Evolutionary conservation across 2,113 vertebrate species (phyloP).

Genomic region (Prionailurus bengalensis): DNA sequence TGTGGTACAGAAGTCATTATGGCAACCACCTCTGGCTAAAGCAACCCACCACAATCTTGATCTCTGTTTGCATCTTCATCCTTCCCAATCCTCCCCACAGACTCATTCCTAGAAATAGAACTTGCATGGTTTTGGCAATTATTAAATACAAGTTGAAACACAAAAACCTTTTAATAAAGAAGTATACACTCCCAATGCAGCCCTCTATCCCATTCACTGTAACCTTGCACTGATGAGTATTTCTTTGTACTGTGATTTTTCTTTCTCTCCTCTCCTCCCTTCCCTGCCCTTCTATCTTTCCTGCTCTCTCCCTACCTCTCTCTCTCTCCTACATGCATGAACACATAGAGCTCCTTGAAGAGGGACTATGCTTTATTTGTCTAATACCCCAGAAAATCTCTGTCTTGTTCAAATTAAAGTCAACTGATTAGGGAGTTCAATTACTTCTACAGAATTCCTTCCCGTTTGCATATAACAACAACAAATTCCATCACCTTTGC

Average conservation of each 20-base stretch:
- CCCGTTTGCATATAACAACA: neutral
- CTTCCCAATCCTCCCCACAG: neutral
- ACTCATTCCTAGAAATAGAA: neutral
- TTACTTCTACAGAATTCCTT: neutral
- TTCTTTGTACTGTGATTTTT: neutral
- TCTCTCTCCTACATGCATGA: neutral
- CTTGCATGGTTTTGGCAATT: neutral
- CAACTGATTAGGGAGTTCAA: conserved; percentile 3
- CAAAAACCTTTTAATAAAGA: neutral
- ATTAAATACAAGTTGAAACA: neutral
- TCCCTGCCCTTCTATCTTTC: neutral
- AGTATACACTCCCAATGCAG: neutral
- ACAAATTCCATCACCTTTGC: neutral
- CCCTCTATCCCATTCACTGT: neutral
- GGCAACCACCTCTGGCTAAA: neutral
- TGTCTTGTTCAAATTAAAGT: neutral
- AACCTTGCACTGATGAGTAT: neutral
- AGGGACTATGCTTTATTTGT: neutral
- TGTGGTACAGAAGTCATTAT: neutral
- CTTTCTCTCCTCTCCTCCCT: neutral
- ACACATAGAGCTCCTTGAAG: neutral
- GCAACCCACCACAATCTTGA: neutral
- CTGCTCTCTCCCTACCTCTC: neutral
- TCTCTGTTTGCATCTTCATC: neutral
- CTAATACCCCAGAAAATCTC: neutral